Base-by-base conservation (phyloP, 2,113 vertebrate genomes). In the Onychostoma macrolepis region DNA sequence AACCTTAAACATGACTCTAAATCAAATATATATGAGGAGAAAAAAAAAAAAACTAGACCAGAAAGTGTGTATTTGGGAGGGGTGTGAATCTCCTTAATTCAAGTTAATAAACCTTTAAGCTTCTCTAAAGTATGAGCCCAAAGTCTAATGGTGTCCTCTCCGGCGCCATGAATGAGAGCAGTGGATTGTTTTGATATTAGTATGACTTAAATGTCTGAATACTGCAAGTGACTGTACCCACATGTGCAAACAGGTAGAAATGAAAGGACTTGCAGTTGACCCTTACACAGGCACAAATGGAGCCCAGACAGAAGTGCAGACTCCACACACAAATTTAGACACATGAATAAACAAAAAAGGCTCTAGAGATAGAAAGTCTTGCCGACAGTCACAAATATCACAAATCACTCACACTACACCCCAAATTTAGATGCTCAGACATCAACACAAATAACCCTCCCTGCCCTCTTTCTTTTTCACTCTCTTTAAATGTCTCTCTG, bases 391-490 rank as follows among this genome's bases (percentile, higher is more conserved):
- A 75, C 30, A 81, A 80, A 75, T 80, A 80, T 63, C 21, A 63
- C 56, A 45, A 65, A 67, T 63, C 17, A 80, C 65, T 45, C 50
- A 84, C 63, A 30, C 30, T 78, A 61, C 36, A 74, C 79, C 38
- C 76, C 53, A 79, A 36, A 71, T 75, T 80, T 80, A 58, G 75
- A 89, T 11, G 28, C 82, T 15, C 65, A 87, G 76, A 86, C 65
- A 48, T 69, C 30, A 38, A 13, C 12, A 58, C 74, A 84, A 86
- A 88, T 83, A 67, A 36, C 13, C 28, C 53, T 72, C 71, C 50
- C 36, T n/a, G 24, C 61, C 30, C 13, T 45, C 58, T 43, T 45
- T 81, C 33, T 48, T 65, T 33, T 65, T 36, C 61, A 65, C 24
- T 19, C 6, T 80, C 67, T 45, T 65, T 72, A 53, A 56, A 71